phyloP scores from a whole-genome alignment of 2,797 vertebrate species.

The Eulemur rubriventer region DNA sequence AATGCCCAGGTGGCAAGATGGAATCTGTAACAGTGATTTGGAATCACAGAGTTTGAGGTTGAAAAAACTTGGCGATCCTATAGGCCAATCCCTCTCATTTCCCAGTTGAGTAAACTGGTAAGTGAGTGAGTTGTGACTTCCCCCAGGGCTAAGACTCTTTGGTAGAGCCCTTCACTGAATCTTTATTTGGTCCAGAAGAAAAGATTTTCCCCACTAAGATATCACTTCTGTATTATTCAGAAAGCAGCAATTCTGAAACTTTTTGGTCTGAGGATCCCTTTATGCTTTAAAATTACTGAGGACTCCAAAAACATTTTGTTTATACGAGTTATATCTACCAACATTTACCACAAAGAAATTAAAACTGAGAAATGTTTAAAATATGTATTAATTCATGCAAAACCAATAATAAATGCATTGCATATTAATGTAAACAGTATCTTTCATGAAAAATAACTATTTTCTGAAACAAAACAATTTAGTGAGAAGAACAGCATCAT shows the following conservation, averaged over 20 bases:
- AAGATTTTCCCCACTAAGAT: neutral
- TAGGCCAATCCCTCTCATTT: neutral
- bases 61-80: neutral
- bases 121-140: neutral
- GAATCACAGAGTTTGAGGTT: neutral
- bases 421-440: slow-evolving; percentile 29
- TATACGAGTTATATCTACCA: neutral
- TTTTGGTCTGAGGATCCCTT: neutral
- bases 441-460: neutral
- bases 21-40: neutral
- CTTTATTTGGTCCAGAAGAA: neutral
- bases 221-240: neutral
- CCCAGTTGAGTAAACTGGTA: neutral
- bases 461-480: slow-evolving; percentile 43
- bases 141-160: neutral
- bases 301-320: neutral
- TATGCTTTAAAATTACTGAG: slow-evolving; percentile 24
- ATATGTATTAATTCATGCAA: slow-evolving; percentile 11
- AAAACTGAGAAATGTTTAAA: neutral
- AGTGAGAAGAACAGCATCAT: neutral
- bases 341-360: slow-evolving; percentile 3
- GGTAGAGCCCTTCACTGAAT: neutral
- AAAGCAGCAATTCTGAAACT: neutral
- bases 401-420: slow-evolving; percentile 28
- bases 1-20: too few species aligned